A percentile compares a stretch with the other conserved stretches of the same genome.
Conservation (phyloP, 2,888 invertebrate species). For the Parascotia fuliginaria region DNA sequence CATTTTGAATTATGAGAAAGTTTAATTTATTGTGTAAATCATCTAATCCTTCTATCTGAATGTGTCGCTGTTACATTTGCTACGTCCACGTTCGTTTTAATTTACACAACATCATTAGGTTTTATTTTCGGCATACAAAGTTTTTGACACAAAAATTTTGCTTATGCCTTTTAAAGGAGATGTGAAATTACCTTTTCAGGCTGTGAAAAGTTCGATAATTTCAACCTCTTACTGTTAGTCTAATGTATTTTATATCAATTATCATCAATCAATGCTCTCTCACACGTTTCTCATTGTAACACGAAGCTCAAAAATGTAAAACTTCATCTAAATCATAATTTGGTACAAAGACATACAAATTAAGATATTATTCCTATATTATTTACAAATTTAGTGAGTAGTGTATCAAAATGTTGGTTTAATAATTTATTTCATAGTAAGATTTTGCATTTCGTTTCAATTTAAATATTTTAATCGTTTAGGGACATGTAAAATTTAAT, state of each 20-base stretch:
- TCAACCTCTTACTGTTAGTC: conserved; percentile 50
- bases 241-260: conserved; percentile 21
- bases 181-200: conserved; percentile 71
- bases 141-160: conserved; percentile 78
- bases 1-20: conserved; percentile 27
- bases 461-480: conserved; percentile 68
- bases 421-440: conserved; percentile 78
- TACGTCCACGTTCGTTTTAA: conserved; percentile 17
- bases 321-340: conserved; percentile 65
- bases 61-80: neutral
- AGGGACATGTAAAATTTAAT: conserved; percentile 68
- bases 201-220: conserved; percentile 71
- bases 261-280: conserved; percentile 62
- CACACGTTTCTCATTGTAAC: conserved; percentile 48
- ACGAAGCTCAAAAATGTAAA: conserved; percentile 60
- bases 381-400: conserved; percentile 74
- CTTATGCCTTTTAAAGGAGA: conserved; percentile 61
- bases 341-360: conserved; percentile 84
- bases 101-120: conserved; percentile 12
- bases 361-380: conserved; percentile 78
- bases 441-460: conserved; percentile 74
- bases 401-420: conserved; percentile 58
- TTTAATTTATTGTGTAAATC: conserved; percentile 21
- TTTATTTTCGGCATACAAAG: conserved; percentile 67
- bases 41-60: conserved; percentile 11